Evolutionary conservation across 1,140 invertebrate genomes (phyloP).

Genomic region (Delia radicum): DNA sequence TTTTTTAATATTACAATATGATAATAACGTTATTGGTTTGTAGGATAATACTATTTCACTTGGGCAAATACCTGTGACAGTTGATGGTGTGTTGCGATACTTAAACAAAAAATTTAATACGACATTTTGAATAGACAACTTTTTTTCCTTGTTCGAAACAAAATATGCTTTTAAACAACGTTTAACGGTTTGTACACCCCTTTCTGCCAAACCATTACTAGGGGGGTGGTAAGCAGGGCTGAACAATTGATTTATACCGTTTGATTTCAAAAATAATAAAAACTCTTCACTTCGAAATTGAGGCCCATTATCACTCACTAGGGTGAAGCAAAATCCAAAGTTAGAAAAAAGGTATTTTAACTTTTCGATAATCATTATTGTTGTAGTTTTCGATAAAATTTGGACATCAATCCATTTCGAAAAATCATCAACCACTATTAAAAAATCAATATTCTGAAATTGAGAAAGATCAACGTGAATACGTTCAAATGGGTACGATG

Average conservation of each 20-base stretch:
- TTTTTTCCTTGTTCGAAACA: not conserved
- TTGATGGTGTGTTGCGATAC: not conserved
- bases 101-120: conserved; percentile 11
- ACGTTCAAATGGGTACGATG: not conserved
- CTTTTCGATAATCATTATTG: not conserved
- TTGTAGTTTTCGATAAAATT: not conserved
- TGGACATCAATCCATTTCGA: conserved; percentile 10
- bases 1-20: not conserved
- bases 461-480: conserved; percentile 15
- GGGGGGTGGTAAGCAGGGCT: conserved; percentile 3
- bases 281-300: conserved; percentile 1
- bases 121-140: not conserved
- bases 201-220: conserved; percentile 13
- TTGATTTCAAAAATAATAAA: not conserved
- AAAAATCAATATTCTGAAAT: conserved; percentile 10
- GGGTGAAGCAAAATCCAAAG: conserved; percentile 1
- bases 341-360: not conserved
- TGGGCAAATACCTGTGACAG: not conserved
- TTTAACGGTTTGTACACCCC: conserved; percentile 17
- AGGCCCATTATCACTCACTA: conserved; percentile 12
- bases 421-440: not conserved
- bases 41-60: not conserved
- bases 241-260: not conserved
- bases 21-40: not conserved
- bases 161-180: not conserved